Evolutionary conservation across 2,113 vertebrate genomes (phyloP).

Genomic region (Argyrosomus japonicus): DNA sequence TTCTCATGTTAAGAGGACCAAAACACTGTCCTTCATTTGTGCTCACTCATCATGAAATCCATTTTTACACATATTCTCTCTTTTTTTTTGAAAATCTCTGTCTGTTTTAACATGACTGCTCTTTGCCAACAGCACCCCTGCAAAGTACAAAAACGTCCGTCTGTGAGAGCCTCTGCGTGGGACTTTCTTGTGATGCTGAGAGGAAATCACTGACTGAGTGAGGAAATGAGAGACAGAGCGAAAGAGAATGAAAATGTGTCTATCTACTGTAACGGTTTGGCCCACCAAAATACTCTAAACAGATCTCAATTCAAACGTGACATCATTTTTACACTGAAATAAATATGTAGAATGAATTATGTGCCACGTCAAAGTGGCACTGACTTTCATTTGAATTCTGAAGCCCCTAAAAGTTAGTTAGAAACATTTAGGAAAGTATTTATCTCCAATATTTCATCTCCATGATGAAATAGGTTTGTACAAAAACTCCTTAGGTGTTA

Average conservation of each 20-base stretch:
- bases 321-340: neutral
- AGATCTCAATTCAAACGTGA: neutral
- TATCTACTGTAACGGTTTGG: neutral
- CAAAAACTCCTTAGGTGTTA: neutral
- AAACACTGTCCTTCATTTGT: neutral
- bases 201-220: constrained; percentile 46
- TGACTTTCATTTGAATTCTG: neutral
- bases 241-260: neutral
- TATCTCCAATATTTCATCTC: neutral
- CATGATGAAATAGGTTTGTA: neutral
- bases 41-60: constrained; percentile 10
- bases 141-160: constrained; percentile 52
- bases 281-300: neutral
- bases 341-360: neutral
- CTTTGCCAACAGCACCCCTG: constrained; percentile 65
- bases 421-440: neutral
- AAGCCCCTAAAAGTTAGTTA: neutral
- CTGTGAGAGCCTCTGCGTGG: constrained; percentile 50
- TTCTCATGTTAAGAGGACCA: neutral
- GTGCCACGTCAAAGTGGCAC: no score
- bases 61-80: constrained; percentile 7
- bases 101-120: constrained; percentile 45
- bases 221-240: constrained; percentile 1
- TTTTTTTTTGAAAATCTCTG: constrained; percentile 15
- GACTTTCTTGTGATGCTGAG: constrained; percentile 55